phyloP scores from a whole-genome alignment of 2,113 vertebrate genomes.

The Tetrax tetrax region DNA sequence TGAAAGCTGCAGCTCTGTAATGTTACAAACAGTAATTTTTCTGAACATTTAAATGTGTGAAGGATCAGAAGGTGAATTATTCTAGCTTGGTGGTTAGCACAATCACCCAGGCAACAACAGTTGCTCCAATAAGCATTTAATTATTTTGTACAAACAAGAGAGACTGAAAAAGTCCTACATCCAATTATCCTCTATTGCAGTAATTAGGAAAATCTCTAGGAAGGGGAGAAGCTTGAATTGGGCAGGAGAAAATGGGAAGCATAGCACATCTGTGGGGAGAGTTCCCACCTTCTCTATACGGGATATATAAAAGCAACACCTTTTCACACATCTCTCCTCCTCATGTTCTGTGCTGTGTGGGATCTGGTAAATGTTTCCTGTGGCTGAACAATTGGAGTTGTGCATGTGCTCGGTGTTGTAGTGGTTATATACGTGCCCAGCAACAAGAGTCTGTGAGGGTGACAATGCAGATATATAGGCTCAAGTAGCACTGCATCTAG shows the following conservation, averaged over 20 bases:
- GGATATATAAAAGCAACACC: neutral
- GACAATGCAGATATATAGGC: neutral
- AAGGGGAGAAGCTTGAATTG: neutral
- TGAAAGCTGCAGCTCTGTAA: conserved; percentile 16
- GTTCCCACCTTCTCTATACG: neutral
- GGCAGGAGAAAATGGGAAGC: neutral
- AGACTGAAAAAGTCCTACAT: neutral
- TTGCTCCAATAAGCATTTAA: neutral
- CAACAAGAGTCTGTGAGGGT: neutral
- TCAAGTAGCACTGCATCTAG: neutral
- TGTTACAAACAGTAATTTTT: neutral
- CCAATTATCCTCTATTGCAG: neutral
- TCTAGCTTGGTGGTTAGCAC: neutral
- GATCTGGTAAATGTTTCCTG: neutral
- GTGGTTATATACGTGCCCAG: neutral
- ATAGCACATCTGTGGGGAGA: neutral
- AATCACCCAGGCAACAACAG: neutral
- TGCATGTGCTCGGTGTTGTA: accelerated
- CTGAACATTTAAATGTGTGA: neutral
- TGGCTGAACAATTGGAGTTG: neutral
- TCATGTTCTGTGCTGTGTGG: neutral
- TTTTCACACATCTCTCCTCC: neutral
- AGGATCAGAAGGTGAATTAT: neutral
- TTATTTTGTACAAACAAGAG: neutral
- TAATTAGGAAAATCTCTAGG: neutral